Percentiles rank a stretch among this genome's conserved stretches.
Conservation (phyloP, 1,140 invertebrate genomes). For the Ips typographus region DNA sequence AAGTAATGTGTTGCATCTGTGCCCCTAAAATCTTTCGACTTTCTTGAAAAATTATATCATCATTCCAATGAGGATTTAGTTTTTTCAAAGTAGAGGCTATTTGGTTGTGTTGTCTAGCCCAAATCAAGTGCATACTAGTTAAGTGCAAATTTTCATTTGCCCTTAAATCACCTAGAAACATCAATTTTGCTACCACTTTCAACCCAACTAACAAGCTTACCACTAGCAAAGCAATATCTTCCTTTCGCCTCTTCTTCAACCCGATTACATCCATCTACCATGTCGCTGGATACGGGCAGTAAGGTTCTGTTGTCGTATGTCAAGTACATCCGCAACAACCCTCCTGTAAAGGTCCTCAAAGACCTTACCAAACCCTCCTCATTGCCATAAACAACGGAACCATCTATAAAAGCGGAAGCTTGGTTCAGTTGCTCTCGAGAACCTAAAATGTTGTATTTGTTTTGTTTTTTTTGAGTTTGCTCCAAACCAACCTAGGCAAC, state of each 20-base stretch:
- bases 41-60: conserved; percentile 81
- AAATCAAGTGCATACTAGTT: conserved; percentile 79
- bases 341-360: conserved; percentile 61
- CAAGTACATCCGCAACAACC: conserved; percentile 64
- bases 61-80: conserved; percentile 81
- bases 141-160: conserved; percentile 82
- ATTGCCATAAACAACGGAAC: conserved; percentile 81
- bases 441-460: conserved; percentile 48
- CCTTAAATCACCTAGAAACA: conserved; percentile 66
- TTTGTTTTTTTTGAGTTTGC: background rate
- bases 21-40: conserved; percentile 75
- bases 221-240: conserved; percentile 75
- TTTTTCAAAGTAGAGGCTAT: conserved; percentile 63
- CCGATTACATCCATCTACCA: conserved; percentile 74
- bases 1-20: conserved; percentile 85
- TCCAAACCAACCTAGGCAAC: conserved; percentile 59
- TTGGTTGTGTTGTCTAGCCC: conserved; percentile 82
- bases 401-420: conserved; percentile 89
- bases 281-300: conserved; percentile 69
- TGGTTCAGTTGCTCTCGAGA: conserved; percentile 88
- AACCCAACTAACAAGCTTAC: conserved; percentile 45
- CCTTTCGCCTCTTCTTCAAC: conserved; percentile 64
- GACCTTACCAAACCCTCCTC: conserved; percentile 55
- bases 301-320: conserved; percentile 65
- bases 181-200: conserved; percentile 17